These are phyloP conservation scores for Pseudorectes ferrugineus DNA, from an alignment of 2,113 vertebrate genomes.

Conservation along the genomic window DNA sequence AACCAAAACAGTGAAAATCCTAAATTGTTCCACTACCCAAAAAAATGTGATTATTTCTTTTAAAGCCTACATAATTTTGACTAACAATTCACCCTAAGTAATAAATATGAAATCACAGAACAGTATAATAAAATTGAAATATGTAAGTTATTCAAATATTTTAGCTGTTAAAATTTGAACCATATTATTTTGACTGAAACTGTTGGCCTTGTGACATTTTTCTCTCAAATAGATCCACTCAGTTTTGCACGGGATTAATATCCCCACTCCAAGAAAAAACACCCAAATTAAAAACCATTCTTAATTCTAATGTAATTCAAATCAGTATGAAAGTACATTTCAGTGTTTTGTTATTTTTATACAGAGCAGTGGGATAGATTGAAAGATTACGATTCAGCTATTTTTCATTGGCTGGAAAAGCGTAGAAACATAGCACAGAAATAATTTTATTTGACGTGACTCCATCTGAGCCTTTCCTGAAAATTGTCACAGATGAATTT, in stretches of 20 bases:
- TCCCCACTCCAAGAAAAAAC: fast-evolving
- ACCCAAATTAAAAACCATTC: neutral
- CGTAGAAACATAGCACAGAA: neutral
- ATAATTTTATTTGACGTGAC: neutral
- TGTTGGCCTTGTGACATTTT: fast-evolving
- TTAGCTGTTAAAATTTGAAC: neutral
- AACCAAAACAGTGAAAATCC: neutral
- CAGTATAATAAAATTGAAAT: neutral
- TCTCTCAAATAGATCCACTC: neutral
- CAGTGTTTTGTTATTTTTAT: neutral
- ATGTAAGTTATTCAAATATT: neutral
- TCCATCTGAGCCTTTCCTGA: neutral
- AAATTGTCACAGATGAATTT: neutral
- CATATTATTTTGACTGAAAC: neutral
- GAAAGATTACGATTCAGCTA: neutral
- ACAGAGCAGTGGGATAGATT: neutral
- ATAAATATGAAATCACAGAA: neutral
- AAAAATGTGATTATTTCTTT: neutral
- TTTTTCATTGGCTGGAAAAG: neutral
- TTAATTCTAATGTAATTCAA: neutral
- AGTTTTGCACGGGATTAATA: neutral
- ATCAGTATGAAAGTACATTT: neutral
- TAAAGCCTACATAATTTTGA: neutral
- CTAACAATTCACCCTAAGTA: neutral
- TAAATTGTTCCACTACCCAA: neutral